Conservation (phyloP, 1,140 invertebrate species). For the Wiebesia pumilae region DNA sequence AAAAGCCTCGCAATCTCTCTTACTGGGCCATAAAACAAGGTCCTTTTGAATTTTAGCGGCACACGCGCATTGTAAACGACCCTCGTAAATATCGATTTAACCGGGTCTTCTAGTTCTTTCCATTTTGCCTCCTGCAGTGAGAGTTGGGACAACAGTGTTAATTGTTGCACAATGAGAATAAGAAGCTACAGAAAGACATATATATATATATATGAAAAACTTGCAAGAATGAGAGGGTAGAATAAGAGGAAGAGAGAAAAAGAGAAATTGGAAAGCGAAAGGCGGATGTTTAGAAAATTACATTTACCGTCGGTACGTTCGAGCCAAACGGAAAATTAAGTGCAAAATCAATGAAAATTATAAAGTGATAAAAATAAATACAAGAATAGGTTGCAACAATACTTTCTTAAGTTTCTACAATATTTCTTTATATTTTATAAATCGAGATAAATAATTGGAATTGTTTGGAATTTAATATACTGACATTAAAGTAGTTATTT, state of each 20-base stretch:
- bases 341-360: no score
- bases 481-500: no score
- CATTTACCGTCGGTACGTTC: neutral
- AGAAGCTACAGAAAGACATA: conserved; percentile 19
- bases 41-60: neutral
- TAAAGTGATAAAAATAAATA: no score
- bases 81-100: conserved; percentile 52
- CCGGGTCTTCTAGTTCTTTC: conserved; percentile 1
- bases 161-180: conserved; percentile 48
- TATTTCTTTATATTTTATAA: no score
- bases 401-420: no score
- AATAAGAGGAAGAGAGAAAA: neutral
- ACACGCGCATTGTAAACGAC: conserved; percentile 44
- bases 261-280: neutral
- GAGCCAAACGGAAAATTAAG: no score
- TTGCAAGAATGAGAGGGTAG: neutral
- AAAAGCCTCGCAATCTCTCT: neutral
- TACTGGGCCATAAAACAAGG: conserved; percentile 21
- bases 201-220: neutral
- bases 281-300: neutral
- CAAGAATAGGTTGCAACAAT: no score
- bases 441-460: no score
- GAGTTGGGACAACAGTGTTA: conserved; percentile 49
- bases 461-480: no score
- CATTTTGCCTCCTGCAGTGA: conserved; percentile 22